phyloP scores from a whole-genome alignment of 1,140 invertebrate genomes.

The Pseudachorutes palmiensis region DNA sequence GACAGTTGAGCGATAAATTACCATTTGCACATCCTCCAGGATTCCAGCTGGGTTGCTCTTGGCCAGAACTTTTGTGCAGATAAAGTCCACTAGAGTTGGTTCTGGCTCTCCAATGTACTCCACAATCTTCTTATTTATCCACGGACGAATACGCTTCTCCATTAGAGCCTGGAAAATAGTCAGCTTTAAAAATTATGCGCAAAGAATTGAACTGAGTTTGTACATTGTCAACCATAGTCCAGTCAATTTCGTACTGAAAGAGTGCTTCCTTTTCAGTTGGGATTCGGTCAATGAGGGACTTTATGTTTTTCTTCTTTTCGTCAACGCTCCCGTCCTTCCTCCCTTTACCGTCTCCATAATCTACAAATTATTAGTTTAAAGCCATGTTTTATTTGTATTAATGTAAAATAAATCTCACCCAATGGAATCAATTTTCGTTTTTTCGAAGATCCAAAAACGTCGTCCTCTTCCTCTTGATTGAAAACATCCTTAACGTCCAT shows the following conservation, averaged over 20 bases:
- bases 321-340: conserved; percentile 66
- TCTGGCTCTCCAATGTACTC: conserved; percentile 99
- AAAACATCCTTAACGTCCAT: conserved; percentile 82
- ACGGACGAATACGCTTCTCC: conserved; percentile 94
- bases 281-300: conserved; percentile 91
- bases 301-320: conserved; percentile 92
- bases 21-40: conserved; percentile 86
- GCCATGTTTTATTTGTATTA: not conserved
- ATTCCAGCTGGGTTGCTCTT: conserved; percentile 87
- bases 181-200: conserved; percentile 8
- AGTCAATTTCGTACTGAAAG: conserved; percentile 89
- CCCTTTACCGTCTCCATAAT: conserved; percentile 50
- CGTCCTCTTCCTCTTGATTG: conserved; percentile 78
- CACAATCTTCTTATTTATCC: conserved; percentile 99
- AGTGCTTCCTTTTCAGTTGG: conserved; percentile 93
- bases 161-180: conserved; percentile 59
- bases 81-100: conserved; percentile 96
- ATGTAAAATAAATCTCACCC: conserved; percentile 46
- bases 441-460: conserved; percentile 49
- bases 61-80: conserved; percentile 93
- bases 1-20: conserved; percentile 47
- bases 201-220: not conserved
- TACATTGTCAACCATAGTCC: conserved; percentile 73
- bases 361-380: no score
- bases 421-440: conserved; percentile 77